Conservation (phyloP, 35 echinoderm and acorn worm genomes). For the Stichopus chloronotus region DNA sequence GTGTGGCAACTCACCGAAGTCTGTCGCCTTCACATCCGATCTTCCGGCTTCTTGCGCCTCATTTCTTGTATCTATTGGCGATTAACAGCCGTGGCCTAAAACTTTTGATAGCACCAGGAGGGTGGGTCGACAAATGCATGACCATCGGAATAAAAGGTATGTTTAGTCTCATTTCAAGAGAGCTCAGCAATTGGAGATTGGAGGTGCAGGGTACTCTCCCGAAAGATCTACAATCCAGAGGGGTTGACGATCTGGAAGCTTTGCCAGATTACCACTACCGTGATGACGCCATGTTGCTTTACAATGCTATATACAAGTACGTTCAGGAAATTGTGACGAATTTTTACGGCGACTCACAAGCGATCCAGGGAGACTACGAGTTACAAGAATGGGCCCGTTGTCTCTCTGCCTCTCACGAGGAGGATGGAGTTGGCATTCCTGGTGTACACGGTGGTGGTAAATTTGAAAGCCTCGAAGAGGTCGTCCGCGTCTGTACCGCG, state of each 20-base stretch:
- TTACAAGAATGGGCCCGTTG: conserved; percentile 31
- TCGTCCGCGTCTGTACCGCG: conserved; percentile 55
- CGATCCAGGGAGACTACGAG: conserved; percentile 34
- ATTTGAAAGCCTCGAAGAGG: conserved; percentile 57
- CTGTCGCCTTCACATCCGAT: conserved; percentile 87
- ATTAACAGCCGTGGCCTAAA: conserved; percentile 62
- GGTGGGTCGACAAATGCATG: conserved; percentile 66
- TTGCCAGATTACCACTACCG: conserved; percentile 75
- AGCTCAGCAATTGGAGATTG: conserved; percentile 40
- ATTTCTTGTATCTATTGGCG: conserved; percentile 75
- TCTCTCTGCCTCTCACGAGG: not conserved
- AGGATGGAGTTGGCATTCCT: conserved; percentile 39
- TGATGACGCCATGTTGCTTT: conserved; percentile 75
- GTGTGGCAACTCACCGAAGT: conserved; percentile 57
- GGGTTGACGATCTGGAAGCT: conserved; percentile 66
- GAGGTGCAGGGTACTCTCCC: conserved; percentile 63
- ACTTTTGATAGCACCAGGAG: conserved; percentile 44
- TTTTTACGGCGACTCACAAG: conserved; percentile 58
- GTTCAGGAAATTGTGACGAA: conserved; percentile 56
- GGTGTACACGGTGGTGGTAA: conserved; percentile 72
- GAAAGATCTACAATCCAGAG: conserved; percentile 62
- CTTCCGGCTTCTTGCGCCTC: conserved; percentile 75
- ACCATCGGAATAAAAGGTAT: conserved; percentile 51
- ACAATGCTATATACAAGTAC: conserved; percentile 73
- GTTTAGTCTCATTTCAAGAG: conserved; percentile 56